Conservation (phyloP, 2,113 vertebrate genomes). For the Dascyllus trimaculatus region DNA sequence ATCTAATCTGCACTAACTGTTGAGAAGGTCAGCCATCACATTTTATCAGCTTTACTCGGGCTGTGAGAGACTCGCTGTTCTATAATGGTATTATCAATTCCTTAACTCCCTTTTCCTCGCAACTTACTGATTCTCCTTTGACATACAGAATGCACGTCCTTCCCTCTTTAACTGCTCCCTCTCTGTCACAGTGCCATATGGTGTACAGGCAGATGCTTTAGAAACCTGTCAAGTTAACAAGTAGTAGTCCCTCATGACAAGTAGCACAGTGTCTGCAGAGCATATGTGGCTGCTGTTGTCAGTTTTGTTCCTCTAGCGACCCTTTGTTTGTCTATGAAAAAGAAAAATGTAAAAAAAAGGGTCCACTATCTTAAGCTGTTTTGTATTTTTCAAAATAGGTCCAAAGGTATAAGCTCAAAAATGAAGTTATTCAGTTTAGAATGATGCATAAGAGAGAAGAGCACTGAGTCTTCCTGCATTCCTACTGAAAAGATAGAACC, state of each 20-base stretch:
- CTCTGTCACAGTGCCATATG: conserved; percentile 49
- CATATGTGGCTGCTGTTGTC: conserved; percentile 1
- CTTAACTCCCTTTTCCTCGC: conserved; percentile 9
- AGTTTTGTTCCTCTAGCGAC: not conserved
- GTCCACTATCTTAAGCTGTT: not conserved
- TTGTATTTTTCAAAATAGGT: too few relatives aligned
- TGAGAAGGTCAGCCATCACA: conserved; percentile 75
- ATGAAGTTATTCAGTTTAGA: too few relatives aligned
- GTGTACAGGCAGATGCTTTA: conserved; percentile 38
- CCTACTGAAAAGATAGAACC: too few relatives aligned
- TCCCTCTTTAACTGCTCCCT: conserved; percentile 25
- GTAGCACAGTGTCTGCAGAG: conserved; percentile 2
- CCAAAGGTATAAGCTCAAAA: too few relatives aligned
- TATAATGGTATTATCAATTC: conserved; percentile 39
- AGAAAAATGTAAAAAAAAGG: not conserved
- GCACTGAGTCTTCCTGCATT: too few relatives aligned
- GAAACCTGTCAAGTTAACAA: conserved; percentile 61
- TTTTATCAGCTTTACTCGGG: conserved; percentile 60
- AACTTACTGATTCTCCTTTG: conserved; percentile 10
- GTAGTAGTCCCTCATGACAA: conserved; percentile 12
- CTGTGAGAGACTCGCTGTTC: conserved; percentile 27
- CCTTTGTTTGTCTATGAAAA: not conserved
- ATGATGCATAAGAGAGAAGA: too few relatives aligned
- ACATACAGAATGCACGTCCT: not conserved
- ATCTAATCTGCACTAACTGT: conserved; percentile 53